phyloP scores from a whole-genome alignment of 2,888 invertebrate species.

The Lysandra bellargus region DNA sequence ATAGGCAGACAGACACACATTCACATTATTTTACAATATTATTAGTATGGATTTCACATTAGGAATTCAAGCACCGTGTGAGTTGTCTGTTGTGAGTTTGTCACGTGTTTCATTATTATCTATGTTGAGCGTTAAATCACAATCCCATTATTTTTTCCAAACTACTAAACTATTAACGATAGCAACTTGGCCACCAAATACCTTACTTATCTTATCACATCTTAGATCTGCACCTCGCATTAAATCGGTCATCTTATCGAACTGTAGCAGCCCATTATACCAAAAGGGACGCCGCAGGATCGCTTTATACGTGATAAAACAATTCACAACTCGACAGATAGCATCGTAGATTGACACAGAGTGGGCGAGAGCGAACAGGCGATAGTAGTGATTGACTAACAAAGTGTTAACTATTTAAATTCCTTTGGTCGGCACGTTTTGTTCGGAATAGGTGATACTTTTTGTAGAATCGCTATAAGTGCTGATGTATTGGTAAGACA shows the following conservation, averaged over 20 bases:
- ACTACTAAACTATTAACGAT: too few relatives aligned
- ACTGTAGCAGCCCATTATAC: conserved; percentile 24
- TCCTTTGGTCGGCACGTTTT: neutral
- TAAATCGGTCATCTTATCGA: conserved; percentile 11
- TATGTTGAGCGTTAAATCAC: too few relatives aligned
- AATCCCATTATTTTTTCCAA: too few relatives aligned
- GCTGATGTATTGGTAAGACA: too few relatives aligned
- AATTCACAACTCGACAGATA: conserved; percentile 39
- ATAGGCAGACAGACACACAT: too few relatives aligned
- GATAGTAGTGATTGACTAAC: conserved; percentile 53
- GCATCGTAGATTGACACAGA: conserved; percentile 56
- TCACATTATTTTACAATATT: too few relatives aligned
- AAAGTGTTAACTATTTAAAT: conserved; percentile 50
- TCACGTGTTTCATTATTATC: too few relatives aligned
- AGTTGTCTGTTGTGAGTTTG: too few relatives aligned
- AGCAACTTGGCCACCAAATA: too few relatives aligned
- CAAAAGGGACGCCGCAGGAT: conserved; percentile 10
- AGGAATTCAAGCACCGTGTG: too few relatives aligned
- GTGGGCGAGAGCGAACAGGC: conserved; percentile 52
- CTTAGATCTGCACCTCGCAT: neutral
- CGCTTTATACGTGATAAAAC: conserved; percentile 27
- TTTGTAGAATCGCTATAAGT: neutral
- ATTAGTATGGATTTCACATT: too few relatives aligned
- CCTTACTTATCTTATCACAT: neutral
- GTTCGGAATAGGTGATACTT: neutral